Evolutionary conservation across 2,113 vertebrate species (phyloP).

Genomic region (Lophotis ruficrista): DNA sequence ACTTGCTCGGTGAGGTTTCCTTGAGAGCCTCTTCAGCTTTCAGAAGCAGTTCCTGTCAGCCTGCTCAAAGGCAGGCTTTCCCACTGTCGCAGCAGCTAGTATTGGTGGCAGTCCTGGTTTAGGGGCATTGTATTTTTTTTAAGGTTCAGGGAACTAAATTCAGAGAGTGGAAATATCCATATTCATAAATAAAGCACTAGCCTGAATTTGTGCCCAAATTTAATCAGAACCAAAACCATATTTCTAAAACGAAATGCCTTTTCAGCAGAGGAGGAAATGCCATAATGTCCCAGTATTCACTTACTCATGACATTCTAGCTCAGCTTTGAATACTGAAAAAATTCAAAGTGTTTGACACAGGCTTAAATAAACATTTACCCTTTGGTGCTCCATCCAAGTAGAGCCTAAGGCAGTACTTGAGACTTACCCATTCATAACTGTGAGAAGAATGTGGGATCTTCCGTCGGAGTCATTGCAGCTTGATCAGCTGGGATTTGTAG

Average conservation of each 20-base stretch:
- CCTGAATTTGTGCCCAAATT: conserved; percentile 36
- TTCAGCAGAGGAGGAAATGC: conserved; percentile 47
- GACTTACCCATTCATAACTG: conserved; percentile 30
- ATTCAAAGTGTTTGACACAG: conserved; percentile 34
- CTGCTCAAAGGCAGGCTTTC: background rate
- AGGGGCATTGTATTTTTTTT: background rate
- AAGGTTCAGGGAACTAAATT: background rate
- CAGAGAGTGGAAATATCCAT: background rate
- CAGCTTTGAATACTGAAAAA: conserved; percentile 39
- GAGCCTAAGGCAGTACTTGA: conserved; percentile 27
- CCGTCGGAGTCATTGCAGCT: background rate
- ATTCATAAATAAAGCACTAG: background rate
- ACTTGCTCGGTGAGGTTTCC: background rate
- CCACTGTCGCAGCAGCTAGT: background rate
- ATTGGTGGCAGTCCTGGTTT: background rate
- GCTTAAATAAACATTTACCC: conserved; percentile 60
- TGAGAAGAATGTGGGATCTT: conserved; percentile 38
- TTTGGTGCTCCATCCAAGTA: conserved; percentile 21
- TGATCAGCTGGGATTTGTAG: background rate
- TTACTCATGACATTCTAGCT: conserved; percentile 49
- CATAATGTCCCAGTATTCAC: conserved; percentile 39
- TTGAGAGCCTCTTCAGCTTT: background rate
- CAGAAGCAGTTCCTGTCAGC: background rate
- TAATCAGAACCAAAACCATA: conserved; percentile 30
- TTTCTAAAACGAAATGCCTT: conserved; percentile 35